Evolutionary conservation across 2,888 invertebrate genomes (phyloP).

Genomic region (Cataglyphis livida): DNA sequence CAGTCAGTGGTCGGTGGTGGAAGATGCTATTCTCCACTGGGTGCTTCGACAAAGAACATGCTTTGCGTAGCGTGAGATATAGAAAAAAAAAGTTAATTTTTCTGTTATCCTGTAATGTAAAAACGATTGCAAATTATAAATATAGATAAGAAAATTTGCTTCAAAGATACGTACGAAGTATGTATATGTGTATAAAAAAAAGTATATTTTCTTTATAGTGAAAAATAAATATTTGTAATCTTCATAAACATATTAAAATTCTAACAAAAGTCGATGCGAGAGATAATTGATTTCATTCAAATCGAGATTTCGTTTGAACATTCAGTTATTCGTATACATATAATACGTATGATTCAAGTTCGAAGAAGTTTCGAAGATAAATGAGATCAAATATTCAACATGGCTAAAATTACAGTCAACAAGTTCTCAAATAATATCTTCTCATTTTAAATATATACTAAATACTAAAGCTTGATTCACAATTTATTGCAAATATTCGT

Average conservation of each 20-base stretch:
- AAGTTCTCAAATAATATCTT: not conserved
- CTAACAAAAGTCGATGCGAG: not conserved
- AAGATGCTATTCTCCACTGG: too few relatives aligned
- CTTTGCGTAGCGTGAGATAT: not conserved
- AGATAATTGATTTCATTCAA: conserved; percentile 5
- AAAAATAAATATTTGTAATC: not conserved
- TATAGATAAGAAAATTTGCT: not conserved
- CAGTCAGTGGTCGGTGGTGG: not conserved
- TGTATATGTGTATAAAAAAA: not conserved
- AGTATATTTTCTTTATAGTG: not conserved
- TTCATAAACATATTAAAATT: not conserved
- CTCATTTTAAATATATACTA: not conserved
- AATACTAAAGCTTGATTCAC: not conserved
- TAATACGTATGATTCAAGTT: not conserved
- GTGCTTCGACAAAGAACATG: not conserved
- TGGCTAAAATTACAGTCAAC: not conserved
- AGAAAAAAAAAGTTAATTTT: not conserved
- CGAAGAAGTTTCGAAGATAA: not conserved
- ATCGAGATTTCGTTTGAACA: not conserved
- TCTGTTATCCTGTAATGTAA: not conserved
- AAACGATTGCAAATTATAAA: not conserved
- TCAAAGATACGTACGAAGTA: not conserved
- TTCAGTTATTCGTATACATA: not conserved
- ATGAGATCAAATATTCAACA: not conserved
- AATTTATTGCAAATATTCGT: not conserved